Base-by-base conservation (phyloP, 2,888 invertebrate species). In the Amitus sp. region DNA sequence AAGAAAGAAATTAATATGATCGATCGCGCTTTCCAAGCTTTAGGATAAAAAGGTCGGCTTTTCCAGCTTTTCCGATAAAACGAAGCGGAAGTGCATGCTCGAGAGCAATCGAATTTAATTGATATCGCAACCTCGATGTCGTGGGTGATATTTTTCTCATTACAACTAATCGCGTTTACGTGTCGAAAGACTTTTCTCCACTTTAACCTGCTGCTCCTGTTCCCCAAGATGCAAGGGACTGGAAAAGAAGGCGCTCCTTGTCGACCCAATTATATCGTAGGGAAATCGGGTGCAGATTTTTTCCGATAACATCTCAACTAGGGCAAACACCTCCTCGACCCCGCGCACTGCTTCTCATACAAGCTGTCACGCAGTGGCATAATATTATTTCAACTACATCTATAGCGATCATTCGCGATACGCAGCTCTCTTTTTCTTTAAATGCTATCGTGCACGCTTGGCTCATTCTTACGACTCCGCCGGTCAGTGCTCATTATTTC, bases 351-450 rank as follows among this genome's bases (percentile, higher is more conserved):
- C 59, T 58, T 54, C 48, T 65, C 62, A 45, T 60, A 62, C n/a
- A n/a, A 66, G 49, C 52, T 58, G 70, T 71, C 70, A 68, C 69
- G 70, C 66, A 66, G 58, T 49, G 50, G 60, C 61, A 58, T 53
- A 62, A 57, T 65, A 69, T 37, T 13, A 15, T 37, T 70, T 70
- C n/a, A 68, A 69, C 65, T 47, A 66, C 67, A 62, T 69, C 54
- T 60, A 62, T 62, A 65, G 67, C 63, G 65, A 66, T 65, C 42
- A 47, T 18, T 17, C 34, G 34, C 58, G 69, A 69, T 67, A 71
- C 62, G 69, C 48, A 54, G 53, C 37, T 15, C 43, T 20, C 23
- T 19, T 43, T 43, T 23, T 43, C 13, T 43, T 43, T 20, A 42
- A 43, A 43, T 23, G 12, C 43, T 13, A 23, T 13, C 6, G 12